phyloP scores from a whole-genome alignment of 2,888 invertebrate species.

The Himalopsyche anomala region DNA sequence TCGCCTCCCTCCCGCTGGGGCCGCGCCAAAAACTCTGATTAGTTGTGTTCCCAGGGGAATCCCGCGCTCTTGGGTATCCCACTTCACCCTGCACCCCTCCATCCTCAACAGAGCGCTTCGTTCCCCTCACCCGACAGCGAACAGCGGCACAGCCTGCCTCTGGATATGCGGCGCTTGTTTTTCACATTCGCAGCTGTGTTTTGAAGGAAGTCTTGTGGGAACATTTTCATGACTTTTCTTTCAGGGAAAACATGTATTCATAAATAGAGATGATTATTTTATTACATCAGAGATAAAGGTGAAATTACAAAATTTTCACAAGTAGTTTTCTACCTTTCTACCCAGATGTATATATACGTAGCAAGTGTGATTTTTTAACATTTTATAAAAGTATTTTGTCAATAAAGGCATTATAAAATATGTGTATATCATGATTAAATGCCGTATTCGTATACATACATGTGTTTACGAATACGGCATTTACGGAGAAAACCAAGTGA shows the following conservation, averaged over 20 bases:
- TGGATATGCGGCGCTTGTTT: constrained; percentile 45
- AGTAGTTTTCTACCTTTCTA: no score
- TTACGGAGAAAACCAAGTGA: no score
- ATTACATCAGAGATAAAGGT: neutral
- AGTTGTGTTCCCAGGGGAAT: constrained; percentile 65
- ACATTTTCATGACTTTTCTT: constrained; percentile 42
- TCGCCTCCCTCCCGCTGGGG: constrained; percentile 60
- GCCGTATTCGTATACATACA: no score
- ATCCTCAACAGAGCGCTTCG: constrained; percentile 67
- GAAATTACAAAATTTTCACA: no score
- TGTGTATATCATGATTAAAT: no score
- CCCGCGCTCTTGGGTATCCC: constrained; percentile 65
- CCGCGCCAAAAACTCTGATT: constrained; percentile 66
- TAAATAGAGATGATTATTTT: constrained; percentile 13
- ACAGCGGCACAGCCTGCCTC: constrained; percentile 60
- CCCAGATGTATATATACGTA: no score
- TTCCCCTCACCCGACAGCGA: constrained; percentile 65
- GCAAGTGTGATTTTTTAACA: no score
- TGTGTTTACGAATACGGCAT: no score
- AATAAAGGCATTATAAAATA: no score
- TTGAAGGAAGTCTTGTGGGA: constrained; percentile 45
- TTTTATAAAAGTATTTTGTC: no score
- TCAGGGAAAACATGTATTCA: constrained; percentile 6
- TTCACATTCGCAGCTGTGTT: constrained; percentile 45
- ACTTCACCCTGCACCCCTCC: constrained; percentile 46